A percentile compares a stretch with the other conserved stretches of the same genome.
Evolutionary conservation across 1,140 invertebrate genomes (phyloP).

Genomic region (Zaprionus gabonicus): DNA sequence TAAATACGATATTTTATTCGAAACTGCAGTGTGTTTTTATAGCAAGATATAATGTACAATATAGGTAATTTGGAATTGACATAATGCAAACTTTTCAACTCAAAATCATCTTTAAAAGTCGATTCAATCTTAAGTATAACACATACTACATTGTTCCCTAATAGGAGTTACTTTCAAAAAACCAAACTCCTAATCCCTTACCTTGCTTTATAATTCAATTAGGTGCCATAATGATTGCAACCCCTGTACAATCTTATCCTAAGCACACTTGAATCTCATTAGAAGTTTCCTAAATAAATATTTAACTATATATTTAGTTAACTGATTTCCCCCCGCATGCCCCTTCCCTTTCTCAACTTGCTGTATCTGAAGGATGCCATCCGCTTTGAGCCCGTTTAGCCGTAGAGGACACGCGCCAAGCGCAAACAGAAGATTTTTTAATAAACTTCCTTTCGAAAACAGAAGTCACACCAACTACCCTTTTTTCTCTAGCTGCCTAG

Average conservation of each 20-base stretch:
- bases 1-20: too few species aligned
- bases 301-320: constrained; percentile 76
- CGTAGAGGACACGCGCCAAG: constrained; percentile 72
- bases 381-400: constrained; percentile 40
- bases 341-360: neutral
- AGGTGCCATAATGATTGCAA: constrained; percentile 26
- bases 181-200: neutral
- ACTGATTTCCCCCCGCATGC: constrained; percentile 58
- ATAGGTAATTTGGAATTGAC: too few species aligned
- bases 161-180: neutral
- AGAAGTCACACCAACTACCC: constrained; percentile 54
- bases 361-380: constrained; percentile 23
- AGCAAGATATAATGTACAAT: too few species aligned
- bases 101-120: neutral
- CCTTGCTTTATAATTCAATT: constrained; percentile 53
- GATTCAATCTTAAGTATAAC: too few species aligned
- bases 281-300: constrained; percentile 74
- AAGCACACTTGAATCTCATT: constrained; percentile 75
- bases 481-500: constrained; percentile 24
- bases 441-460: constrained; percentile 71
- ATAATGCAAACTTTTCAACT: neutral
- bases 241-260: constrained; percentile 10
- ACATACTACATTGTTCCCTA: neutral
- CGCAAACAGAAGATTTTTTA: constrained; percentile 80
- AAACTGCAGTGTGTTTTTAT: too few species aligned